phyloP scores from a whole-genome alignment of 2,797 vertebrate genomes.

The Sphaeramia orbicularis region DNA sequence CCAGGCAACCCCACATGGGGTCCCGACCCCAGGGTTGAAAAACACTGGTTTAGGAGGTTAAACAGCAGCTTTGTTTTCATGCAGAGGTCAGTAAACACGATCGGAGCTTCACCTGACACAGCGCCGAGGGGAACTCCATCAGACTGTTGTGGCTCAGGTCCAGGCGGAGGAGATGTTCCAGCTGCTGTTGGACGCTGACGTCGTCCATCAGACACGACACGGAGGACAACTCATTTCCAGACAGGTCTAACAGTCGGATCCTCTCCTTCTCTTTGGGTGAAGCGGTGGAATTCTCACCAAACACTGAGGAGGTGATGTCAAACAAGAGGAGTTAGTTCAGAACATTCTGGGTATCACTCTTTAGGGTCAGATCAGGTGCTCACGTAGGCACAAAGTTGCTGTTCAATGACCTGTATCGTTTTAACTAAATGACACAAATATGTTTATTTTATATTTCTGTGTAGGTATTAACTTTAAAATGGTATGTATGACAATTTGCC shows the following conservation, averaged over 20 bases:
- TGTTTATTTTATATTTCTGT: too few relatives aligned
- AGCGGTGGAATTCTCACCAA: constrained; percentile 82
- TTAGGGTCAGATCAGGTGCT: too few relatives aligned
- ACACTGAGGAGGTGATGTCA: constrained; percentile 52
- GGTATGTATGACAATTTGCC: too few relatives aligned
- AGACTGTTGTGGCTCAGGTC: constrained; percentile 94
- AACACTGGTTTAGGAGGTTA: too few relatives aligned
- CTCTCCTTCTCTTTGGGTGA: constrained; percentile 86
- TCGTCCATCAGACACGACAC: constrained; percentile 88
- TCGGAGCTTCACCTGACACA: constrained; percentile 87
- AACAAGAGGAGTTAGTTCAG: background rate
- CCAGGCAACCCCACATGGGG: too few relatives aligned
- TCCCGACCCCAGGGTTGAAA: too few relatives aligned
- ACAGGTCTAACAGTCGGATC: constrained; percentile 93
- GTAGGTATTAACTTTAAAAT: too few relatives aligned
- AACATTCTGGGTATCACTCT: too few relatives aligned
- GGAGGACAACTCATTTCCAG: constrained; percentile 92
- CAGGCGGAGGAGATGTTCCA: constrained; percentile 89
- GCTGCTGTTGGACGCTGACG: constrained; percentile 82
- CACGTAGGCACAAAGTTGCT: too few relatives aligned
- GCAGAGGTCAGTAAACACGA: background rate
- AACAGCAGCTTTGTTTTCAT: too few relatives aligned
- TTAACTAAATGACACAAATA: too few relatives aligned
- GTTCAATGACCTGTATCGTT: too few relatives aligned
- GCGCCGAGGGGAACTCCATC: constrained; percentile 84